Base-by-base conservation (phyloP, 2,888 invertebrate genomes). In the Omphaloscelis lunosa region DNA sequence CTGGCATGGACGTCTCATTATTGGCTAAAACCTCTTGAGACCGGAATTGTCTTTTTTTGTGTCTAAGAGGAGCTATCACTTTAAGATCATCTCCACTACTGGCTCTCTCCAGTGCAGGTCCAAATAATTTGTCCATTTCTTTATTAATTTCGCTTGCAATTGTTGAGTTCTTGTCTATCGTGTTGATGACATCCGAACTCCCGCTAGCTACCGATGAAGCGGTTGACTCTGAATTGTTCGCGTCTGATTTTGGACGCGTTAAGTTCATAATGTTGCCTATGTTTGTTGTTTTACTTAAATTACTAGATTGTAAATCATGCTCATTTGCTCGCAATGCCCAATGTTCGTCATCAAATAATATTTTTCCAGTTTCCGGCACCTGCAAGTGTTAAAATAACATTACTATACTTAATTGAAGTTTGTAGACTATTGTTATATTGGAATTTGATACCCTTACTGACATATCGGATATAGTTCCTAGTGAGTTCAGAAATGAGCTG, bases 11-110 rank as follows among this genome's bases (percentile, higher is more conserved):
- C 4, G 85, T 84, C 80, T 94, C 93, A 51, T 93, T 92, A 27
- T 93, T 88, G 12, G 93, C 89, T 73, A 97, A 89, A 71, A 95
- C 93, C 92, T 97, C 97, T 92, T 97, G 97, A 29, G 97, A 97
- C 85, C 93, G 93, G 77, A 95, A 97, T 76, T 97, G 96, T 73
- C 95, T 92, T 85, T 92, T 93, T 86, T 95, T 95, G 85, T 94
- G 93, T 82, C 94, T 92, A 0, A 95, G 87, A 48, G 97, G 96
- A 56, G 94, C 93, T 9, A 92, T 89, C 0, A 95, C 91, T 91
- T 96, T 95, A 53, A 97, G 86, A 78, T 96, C 95, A 84, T 93
- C 94, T 1, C 95, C 95, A 83, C 97, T 97, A 76, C 92, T 95
- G 2, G 97, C 94, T 88, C 97, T 93, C 89, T 96, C 96, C 70